These are phyloP conservation scores for Malurus cyaneus DNA, from an alignment of 2,113 vertebrate species.

Conservation along the genomic window DNA sequence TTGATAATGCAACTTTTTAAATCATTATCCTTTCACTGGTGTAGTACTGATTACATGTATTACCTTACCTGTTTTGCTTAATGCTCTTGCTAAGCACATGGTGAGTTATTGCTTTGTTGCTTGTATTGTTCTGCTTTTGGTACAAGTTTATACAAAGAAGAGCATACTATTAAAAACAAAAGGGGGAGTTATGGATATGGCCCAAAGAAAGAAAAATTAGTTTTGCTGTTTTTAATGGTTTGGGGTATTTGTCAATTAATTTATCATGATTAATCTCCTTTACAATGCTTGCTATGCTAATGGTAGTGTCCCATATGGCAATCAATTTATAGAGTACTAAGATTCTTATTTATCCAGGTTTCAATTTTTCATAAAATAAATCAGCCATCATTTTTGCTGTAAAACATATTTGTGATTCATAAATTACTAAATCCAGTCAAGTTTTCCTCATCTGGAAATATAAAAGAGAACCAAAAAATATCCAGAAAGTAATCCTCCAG, in stretches of 20 bases:
- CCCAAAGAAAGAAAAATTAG: no score
- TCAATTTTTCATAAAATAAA: not conserved
- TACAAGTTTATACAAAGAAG: no score
- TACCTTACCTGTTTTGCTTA: no score
- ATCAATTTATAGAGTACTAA: not conserved
- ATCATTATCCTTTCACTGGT: no score
- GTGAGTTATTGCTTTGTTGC: no score
- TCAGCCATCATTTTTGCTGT: not conserved
- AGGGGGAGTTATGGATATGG: no score
- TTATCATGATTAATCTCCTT: not conserved
- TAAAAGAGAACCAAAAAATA: not conserved
- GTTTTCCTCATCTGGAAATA: not conserved
- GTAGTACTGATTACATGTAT: no score
- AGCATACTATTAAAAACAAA: no score
- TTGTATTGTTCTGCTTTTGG: no score
- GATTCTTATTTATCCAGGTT: not conserved
- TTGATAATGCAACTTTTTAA: no score
- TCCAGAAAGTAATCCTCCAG: not conserved
- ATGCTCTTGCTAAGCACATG: no score
- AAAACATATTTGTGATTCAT: slow-evolving; percentile 6
- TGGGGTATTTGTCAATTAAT: not conserved
- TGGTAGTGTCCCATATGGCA: not conserved
- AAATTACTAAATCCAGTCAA: not conserved
- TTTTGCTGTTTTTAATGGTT: not conserved
- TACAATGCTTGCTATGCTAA: not conserved